phyloP scores from a whole-genome alignment of 2,797 vertebrate species.

The Ataeniobius toweri region DNA sequence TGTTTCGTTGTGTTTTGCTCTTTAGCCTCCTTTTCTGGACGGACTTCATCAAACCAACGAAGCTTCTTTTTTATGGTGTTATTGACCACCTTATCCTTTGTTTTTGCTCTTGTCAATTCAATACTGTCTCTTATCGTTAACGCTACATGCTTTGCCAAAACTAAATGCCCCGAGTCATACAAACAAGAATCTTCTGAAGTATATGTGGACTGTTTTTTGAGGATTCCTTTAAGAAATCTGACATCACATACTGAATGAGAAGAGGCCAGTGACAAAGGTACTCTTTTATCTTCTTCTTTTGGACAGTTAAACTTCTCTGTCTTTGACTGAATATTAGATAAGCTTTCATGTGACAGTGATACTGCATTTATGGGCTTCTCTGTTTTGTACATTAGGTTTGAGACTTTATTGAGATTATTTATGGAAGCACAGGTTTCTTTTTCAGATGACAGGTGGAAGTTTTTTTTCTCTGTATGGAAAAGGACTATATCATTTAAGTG shows the following conservation, averaged over 20 bases:
- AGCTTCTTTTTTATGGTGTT: constrained; percentile 82
- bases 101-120: constrained; percentile 83
- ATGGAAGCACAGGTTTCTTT: constrained; percentile 43
- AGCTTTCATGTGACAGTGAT: constrained; percentile 43
- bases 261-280: constrained; percentile 38
- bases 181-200: constrained; percentile 54
- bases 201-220: constrained; percentile 87
- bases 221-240: constrained; percentile 85
- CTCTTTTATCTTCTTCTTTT: constrained; percentile 53
- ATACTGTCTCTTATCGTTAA: constrained; percentile 87
- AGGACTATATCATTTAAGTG: constrained; percentile 41
- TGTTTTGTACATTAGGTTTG: constrained; percentile 48
- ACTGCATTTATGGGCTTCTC: constrained; percentile 59
- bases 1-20: constrained; percentile 40
- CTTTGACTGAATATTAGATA: constrained; percentile 55
- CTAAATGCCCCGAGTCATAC: constrained; percentile 63
- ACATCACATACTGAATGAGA: constrained; percentile 59
- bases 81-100: constrained; percentile 66
- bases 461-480: constrained; percentile 42
- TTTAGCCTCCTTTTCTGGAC: constrained; percentile 42
- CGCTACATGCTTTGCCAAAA: constrained; percentile 76
- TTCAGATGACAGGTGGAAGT: constrained; percentile 57
- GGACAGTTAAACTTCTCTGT: constrained; percentile 34
- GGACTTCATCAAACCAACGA: constrained; percentile 88
- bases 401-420: constrained; percentile 64